Percentiles rank a stretch among this genome's conserved stretches.
Conservation (phyloP, 2,113 vertebrate genomes). For the Suricata suricatta region DNA sequence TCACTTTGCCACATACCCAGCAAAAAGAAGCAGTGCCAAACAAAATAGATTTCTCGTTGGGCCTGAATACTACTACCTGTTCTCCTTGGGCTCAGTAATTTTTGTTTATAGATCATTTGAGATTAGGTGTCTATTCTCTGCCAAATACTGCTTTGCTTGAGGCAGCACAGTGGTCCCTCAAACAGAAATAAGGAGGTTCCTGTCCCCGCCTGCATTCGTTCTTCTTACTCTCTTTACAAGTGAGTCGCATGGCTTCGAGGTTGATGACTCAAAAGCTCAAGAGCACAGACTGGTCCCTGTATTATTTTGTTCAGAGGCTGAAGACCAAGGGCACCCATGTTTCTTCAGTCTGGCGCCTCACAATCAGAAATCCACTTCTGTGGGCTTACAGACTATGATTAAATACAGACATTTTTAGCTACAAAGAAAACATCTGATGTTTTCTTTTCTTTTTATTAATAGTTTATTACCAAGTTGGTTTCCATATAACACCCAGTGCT, state of each 20-base stretch:
- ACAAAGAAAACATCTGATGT: neutral
- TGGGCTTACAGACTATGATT: neutral
- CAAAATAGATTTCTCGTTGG: neutral
- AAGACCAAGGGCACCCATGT: neutral
- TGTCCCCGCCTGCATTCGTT: neutral
- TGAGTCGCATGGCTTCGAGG: neutral
- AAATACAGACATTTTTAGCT: neutral
- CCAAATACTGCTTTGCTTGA: constrained; percentile 32
- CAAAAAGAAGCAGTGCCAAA: neutral
- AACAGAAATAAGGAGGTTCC: neutral
- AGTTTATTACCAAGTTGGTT: too few relatives aligned
- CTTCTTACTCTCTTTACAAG: neutral
- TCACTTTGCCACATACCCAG: neutral
- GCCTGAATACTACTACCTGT: neutral
- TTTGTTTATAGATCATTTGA: constrained; percentile 33
- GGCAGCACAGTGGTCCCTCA: neutral
- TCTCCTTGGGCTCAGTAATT: neutral
- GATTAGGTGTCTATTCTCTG: constrained; percentile 11
- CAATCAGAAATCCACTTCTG: neutral
- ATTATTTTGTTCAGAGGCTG: neutral
- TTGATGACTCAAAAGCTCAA: neutral
- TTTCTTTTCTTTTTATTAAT: neutral
- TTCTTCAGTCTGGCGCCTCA: neutral
- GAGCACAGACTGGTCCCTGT: neutral
- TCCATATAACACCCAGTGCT: too few relatives aligned